phyloP scores from a whole-genome alignment of 1,140 invertebrate genomes.

The Pogonomyrmex barbatus region DNA sequence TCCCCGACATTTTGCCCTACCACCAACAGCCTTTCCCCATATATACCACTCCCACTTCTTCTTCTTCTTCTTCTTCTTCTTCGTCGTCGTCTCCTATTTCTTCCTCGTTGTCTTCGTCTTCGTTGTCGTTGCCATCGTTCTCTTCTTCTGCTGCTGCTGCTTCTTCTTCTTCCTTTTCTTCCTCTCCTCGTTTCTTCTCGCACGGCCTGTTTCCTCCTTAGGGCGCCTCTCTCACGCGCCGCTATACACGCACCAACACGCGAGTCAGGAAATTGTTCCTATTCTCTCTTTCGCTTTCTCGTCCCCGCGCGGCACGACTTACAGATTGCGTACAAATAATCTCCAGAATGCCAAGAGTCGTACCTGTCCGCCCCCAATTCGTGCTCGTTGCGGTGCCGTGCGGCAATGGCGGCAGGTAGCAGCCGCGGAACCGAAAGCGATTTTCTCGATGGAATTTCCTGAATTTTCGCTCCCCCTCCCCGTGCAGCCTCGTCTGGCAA shows the following conservation, averaged over 20 bases:
- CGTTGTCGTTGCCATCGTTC: background rate
- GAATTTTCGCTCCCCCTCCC: conserved; percentile 44
- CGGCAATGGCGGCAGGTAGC: background rate
- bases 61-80: conserved; percentile 31
- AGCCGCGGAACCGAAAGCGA: conserved; percentile 40
- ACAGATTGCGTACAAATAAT: conserved; percentile 76
- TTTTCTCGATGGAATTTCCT: conserved; percentile 63
- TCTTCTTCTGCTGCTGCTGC: background rate
- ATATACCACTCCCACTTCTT: conserved; percentile 38
- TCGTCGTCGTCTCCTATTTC: conserved; percentile 10
- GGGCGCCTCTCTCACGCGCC: conserved; percentile 57
- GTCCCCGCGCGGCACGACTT: conserved; percentile 38
- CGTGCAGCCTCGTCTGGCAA: background rate
- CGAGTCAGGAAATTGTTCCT: conserved; percentile 69
- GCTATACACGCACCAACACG: conserved; percentile 63
- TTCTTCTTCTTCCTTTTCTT: background rate
- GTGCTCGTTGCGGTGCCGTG: conserved; percentile 9
- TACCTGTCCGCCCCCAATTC: conserved; percentile 57
- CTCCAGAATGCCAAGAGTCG: conserved; percentile 49
- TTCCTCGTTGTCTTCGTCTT: background rate
- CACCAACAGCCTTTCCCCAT: conserved; percentile 47
- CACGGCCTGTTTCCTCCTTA: conserved; percentile 50
- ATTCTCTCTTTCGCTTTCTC: conserved; percentile 63
- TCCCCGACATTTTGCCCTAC: conserved; percentile 63
- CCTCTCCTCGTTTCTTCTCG: conserved; percentile 2